These are phyloP conservation scores for Autographa gamma DNA, from an alignment of 2,888 invertebrate species.

Conservation along the genomic window DNA sequence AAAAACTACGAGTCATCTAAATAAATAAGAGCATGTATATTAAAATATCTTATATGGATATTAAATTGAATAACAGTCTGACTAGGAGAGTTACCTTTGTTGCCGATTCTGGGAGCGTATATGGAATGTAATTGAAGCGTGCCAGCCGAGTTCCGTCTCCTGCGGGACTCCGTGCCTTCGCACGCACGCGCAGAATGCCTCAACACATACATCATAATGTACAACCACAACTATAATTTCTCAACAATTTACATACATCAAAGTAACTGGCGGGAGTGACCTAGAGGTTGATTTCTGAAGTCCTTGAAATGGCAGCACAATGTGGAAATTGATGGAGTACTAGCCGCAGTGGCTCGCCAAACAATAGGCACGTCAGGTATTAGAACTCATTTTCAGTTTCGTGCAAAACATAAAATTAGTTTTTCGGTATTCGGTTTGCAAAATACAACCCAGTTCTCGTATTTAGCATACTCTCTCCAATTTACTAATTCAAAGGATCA, in stretches of 20 bases:
- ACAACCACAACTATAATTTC: constrained; percentile 33
- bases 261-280: constrained; percentile 34
- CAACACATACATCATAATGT: constrained; percentile 41
- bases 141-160: constrained; percentile 72
- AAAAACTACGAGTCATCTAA: constrained; percentile 41
- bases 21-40: constrained; percentile 46
- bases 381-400: constrained; percentile 61
- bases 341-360: constrained; percentile 58
- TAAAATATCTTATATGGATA: constrained; percentile 61
- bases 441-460: not conserved
- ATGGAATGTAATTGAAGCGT: constrained; percentile 81
- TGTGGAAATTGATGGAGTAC: constrained; percentile 61
- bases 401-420: constrained; percentile 47
- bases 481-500: not conserved
- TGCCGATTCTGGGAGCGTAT: constrained; percentile 76
- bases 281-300: constrained; percentile 44
- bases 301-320: constrained; percentile 52
- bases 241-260: constrained; percentile 43
- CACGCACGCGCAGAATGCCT: constrained; percentile 65
- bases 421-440: no score
- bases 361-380: constrained; percentile 59
- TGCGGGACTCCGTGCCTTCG: constrained; percentile 66
- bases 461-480: not conserved
- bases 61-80: constrained; percentile 71
- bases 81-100: constrained; percentile 69